Evolutionary conservation across 2,888 invertebrate genomes (phyloP).

Genomic region (Mythimna ferrago): DNA sequence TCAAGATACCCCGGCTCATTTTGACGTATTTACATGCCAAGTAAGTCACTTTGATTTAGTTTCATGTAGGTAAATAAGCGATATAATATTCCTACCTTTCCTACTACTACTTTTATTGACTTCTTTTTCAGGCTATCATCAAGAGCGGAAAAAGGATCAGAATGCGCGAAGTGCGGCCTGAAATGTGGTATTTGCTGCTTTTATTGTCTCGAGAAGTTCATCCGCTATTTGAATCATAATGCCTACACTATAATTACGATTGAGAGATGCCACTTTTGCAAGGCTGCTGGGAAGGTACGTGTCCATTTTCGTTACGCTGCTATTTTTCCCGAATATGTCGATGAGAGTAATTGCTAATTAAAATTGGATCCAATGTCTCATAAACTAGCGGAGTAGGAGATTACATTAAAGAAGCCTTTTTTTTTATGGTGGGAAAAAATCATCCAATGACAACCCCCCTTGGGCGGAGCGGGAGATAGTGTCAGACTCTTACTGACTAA

Average conservation of each 20-base stretch:
- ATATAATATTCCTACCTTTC: neutral
- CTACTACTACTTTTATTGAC: neutral
- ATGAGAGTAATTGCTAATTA: neutral
- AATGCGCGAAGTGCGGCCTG: conserved; percentile 94
- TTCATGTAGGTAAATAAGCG: neutral
- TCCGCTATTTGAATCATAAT: conserved; percentile 97
- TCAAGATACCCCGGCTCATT: conserved; percentile 97
- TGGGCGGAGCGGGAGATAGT: too few relatives aligned
- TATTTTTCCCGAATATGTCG: neutral
- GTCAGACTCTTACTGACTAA: too few relatives aligned
- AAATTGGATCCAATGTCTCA: too few relatives aligned
- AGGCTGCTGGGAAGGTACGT: conserved; percentile 96
- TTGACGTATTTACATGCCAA: conserved; percentile 97
- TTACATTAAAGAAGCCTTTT: too few relatives aligned
- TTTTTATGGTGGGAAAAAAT: too few relatives aligned
- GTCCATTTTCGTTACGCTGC: neutral
- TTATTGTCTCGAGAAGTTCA: conserved; percentile 97
- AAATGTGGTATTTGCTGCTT: conserved; percentile 97
- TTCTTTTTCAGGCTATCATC: conserved; percentile 90
- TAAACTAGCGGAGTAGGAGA: too few relatives aligned
- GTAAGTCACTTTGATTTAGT: conserved; percentile 88
- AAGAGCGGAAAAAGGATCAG: conserved; percentile 93
- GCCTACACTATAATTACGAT: conserved; percentile 98
- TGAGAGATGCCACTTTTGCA: conserved; percentile 97
- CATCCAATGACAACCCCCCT: too few relatives aligned